A percentile compares a stretch with the other conserved stretches of the same genome.
Evolutionary conservation across 2,797 vertebrate species (phyloP).

Genomic region (Somateria mollissima): DNA sequence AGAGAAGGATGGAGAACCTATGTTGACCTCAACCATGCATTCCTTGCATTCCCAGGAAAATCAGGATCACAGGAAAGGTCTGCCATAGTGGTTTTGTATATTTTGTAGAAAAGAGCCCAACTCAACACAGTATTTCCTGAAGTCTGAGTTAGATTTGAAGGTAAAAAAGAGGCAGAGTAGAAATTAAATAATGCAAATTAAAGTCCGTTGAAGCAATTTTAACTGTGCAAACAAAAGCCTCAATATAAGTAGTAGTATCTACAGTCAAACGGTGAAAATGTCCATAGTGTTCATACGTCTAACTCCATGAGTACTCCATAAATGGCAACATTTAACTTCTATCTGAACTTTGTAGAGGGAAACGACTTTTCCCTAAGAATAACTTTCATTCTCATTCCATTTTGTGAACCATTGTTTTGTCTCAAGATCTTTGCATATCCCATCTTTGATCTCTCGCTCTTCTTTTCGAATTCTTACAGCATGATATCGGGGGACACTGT

Average conservation of each 20-base stretch:
- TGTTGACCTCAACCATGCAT: not conserved
- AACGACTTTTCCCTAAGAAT: conserved; percentile 79
- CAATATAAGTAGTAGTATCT: conserved; percentile 53
- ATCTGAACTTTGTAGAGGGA: not conserved
- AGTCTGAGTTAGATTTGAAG: conserved; percentile 13
- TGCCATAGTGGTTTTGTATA: not conserved
- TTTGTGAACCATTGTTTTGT: conserved; percentile 94
- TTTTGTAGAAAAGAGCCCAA: not conserved
- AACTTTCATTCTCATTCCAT: conserved; percentile 93
- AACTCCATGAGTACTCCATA: conserved; percentile 30
- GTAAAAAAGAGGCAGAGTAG: conserved; percentile 45
- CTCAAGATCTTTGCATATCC: conserved; percentile 81
- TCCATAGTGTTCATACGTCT: conserved; percentile 46
- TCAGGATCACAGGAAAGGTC: not conserved
- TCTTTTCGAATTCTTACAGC: conserved; percentile 94
- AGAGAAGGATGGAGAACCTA: not conserved
- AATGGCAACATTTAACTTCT: conserved; percentile 33
- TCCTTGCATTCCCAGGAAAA: not conserved
- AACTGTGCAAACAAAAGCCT: conserved; percentile 75
- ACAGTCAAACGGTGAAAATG: conserved; percentile 53
- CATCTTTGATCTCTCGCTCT: conserved; percentile 82
- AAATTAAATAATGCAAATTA: conserved; percentile 74
- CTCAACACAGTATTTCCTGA: not conserved
- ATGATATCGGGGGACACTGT: conserved; percentile 91
- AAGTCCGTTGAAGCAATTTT: conserved; percentile 58